Evolutionary conservation across 2,113 vertebrate genomes (phyloP), one percentile per base, ranked within the genome.

Genomic region (Hypomesus transpacificus): DNA sequence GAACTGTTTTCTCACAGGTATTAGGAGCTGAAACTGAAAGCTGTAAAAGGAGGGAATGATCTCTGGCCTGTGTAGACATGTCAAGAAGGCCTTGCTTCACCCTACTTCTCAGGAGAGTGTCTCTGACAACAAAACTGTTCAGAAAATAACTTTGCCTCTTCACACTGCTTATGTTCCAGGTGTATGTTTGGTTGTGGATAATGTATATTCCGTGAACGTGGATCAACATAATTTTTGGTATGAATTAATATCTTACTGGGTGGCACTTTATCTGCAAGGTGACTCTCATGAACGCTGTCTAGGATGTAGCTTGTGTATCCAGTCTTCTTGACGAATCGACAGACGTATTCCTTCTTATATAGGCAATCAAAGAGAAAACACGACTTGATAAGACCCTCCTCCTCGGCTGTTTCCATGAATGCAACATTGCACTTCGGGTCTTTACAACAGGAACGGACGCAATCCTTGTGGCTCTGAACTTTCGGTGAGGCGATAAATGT

Each of bases 291-390:
- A 1, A 96, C 82, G 0, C 82, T 62, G 0, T 75, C 81, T 26
- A 78, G 39, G 67, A 97, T 75, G 67, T 93, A 96, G 81, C 90
- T 97, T 24, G 81, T 80, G 83, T 94, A 98, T 60, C 95, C 96
- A 0, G 72, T 66, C 84, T 94, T 95, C 78, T 74, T 90, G 62
- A 92, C 91, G 59, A 98, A 95, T 74, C 87, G 92, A 76, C 97
- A 99, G 66, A 91, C 95, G 4, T 96, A 96, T 65, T 85, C 84
- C 75, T 94, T 89, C 72, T 96, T 94, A 57, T 97, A 96, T 50
- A 98, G 85, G 58, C 97, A 99, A 79, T 96, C 86, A 52, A 99
- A 91, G 17, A 97, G 93, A 78, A 94, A 97, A 85, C 97, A 98
- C 74, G 90, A 80, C 0, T 64, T 83, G 78, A 95, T 78, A 9